These are phyloP conservation scores for Rhagophthalmus giganteus DNA, from an alignment of 2,888 invertebrate species.

Conservation along the genomic window DNA sequence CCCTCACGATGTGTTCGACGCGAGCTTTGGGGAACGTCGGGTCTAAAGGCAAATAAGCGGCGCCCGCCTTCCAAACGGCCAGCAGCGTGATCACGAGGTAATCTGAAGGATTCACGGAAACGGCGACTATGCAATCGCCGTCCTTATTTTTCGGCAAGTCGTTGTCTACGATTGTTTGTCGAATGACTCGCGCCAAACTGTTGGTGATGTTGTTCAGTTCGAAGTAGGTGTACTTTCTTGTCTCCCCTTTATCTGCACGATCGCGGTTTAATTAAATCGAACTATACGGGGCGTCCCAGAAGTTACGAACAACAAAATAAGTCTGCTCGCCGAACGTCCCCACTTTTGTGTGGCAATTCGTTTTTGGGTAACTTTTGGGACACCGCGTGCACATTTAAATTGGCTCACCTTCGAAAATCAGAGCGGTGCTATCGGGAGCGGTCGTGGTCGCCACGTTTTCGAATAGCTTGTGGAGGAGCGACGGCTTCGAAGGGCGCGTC, in stretches of 20 bases:
- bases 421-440: constrained; percentile 61
- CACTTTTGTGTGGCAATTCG: too few species aligned
- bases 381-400: too few species aligned
- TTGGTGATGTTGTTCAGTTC: constrained; percentile 63
- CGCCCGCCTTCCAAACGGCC: constrained; percentile 79
- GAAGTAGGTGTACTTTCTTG: constrained; percentile 55
- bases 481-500: constrained; percentile 58
- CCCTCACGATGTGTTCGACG: constrained; percentile 74
- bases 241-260: constrained; percentile 44
- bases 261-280: too few species aligned
- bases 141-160: constrained; percentile 62
- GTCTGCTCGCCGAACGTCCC: too few species aligned
- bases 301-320: too few species aligned
- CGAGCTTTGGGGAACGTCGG: constrained; percentile 70
- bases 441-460: constrained; percentile 60
- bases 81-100: constrained; percentile 68
- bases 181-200: constrained; percentile 61
- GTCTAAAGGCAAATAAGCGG: constrained; percentile 83
- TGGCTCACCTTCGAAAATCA: constrained; percentile 63
- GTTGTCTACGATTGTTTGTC: constrained; percentile 51
- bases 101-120: constrained; percentile 78
- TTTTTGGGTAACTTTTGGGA: too few species aligned
- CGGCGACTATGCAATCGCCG: constrained; percentile 74
- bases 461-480: constrained; percentile 62
- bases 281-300: too few species aligned